Conservation (phyloP, 2,113 vertebrate genomes). For the Atherinomorus stipes region DNA sequence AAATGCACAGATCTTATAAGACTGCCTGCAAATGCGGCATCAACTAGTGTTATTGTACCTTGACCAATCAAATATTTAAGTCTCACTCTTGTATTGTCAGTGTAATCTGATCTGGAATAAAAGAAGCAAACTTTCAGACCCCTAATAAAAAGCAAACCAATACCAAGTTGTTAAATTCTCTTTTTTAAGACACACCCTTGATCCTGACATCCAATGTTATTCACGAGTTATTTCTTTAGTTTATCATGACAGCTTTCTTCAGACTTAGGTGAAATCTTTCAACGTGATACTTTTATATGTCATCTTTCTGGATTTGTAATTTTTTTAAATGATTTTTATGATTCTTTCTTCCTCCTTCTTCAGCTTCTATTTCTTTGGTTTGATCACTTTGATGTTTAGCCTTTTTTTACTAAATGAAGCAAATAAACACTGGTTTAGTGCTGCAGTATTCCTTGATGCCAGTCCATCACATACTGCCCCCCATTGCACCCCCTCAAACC, state of each 20-base stretch:
- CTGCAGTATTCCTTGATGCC: neutral
- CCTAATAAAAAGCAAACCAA: conserved; percentile 32
- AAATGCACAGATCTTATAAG: too few relatives aligned
- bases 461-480: neutral
- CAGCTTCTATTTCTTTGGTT: neutral
- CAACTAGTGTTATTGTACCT: neutral
- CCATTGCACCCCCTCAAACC: neutral
- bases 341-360: conserved; percentile 4
- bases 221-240: conserved; percentile 3
- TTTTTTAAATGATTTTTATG: too few relatives aligned
- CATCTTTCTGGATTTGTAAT: neutral
- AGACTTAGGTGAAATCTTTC: neutral
- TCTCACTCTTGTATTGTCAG: neutral
- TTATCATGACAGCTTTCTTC: neutral
- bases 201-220: neutral
- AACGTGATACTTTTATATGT: neutral
- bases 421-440: neutral
- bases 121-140: neutral
- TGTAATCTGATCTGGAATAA: neutral
- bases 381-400: neutral
- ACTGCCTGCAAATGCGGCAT: neutral
- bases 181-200: neutral
- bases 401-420: neutral
- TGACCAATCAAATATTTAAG: neutral
- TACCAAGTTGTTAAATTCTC: conserved; percentile 12